Percentiles rank a stretch among this genome's conserved stretches.
Evolutionary conservation across 2,113 vertebrate genomes (phyloP).

Genomic region (Trogon surrucura): DNA sequence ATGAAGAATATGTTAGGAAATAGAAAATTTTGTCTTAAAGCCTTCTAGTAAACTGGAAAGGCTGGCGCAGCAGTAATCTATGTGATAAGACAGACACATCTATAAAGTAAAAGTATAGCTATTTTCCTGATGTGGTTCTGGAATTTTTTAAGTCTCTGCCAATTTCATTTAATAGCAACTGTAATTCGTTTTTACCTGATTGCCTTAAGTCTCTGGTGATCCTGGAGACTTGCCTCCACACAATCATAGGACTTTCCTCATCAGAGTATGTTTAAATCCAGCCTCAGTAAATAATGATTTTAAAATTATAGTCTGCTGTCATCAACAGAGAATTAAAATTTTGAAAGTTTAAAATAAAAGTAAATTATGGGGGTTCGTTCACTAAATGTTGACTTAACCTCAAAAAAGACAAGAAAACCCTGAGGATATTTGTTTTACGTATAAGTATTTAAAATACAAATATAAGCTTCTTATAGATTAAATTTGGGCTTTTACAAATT

Average conservation of each 20-base stretch:
- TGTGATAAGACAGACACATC: not conserved
- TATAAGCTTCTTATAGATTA: not conserved
- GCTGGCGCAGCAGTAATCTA: not conserved
- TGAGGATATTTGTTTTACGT: not conserved
- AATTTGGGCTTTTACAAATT: not conserved
- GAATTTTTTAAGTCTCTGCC: not conserved
- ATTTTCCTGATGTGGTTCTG: not conserved
- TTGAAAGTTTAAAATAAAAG: not conserved
- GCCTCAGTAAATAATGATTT: not conserved
- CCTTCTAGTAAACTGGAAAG: not conserved
- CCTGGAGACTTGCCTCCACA: not conserved
- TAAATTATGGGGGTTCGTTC: not conserved
- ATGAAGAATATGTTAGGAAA: not conserved
- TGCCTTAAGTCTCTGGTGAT: not conserved
- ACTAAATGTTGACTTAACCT: not conserved
- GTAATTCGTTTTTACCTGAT: not conserved
- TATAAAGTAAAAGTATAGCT: not conserved
- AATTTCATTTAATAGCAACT: not conserved
- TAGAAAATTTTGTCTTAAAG: not conserved
- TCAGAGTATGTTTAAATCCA: not conserved
- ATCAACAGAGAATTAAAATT: not conserved
- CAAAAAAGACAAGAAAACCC: accelerated
- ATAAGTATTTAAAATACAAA: not conserved
- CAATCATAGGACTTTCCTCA: not conserved
- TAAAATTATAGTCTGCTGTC: not conserved